These are phyloP conservation scores for Drosophila trapezifrons DNA, from an alignment of 1,140 invertebrate species.

Conservation along the genomic window DNA sequence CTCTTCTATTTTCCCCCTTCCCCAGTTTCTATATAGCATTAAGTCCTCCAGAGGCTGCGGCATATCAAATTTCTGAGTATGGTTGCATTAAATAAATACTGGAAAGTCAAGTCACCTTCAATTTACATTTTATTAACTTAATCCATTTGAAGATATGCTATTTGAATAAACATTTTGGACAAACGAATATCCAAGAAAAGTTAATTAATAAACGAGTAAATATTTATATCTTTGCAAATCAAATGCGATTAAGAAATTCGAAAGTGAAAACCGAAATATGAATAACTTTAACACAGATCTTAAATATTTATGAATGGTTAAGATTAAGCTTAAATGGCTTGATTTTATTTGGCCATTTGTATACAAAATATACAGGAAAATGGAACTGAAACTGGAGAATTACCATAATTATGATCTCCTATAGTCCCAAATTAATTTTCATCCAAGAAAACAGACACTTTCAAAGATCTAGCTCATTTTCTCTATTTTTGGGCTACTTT, in stretches of 20 bases:
- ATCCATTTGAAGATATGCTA: background rate
- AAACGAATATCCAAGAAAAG: background rate
- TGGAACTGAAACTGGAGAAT: background rate
- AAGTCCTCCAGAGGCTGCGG: slow-evolving; percentile 3
- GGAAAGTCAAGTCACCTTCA: background rate
- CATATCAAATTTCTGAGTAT: background rate
- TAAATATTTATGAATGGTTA: background rate
- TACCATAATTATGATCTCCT: slow-evolving; percentile 5
- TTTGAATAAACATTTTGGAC: background rate
- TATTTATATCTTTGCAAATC: background rate
- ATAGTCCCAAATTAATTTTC: background rate
- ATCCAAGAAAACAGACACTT: background rate
- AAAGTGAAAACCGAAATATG: slow-evolving; percentile 3
- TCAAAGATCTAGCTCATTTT: background rate
- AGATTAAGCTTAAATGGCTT: background rate
- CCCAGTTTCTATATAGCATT: slow-evolving; percentile 1
- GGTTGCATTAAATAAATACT: background rate
- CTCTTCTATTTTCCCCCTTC: slow-evolving; percentile 4
- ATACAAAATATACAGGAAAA: background rate
- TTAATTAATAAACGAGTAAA: background rate
- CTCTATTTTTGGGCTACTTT: background rate
- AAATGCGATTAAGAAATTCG: background rate
- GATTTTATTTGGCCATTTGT: background rate
- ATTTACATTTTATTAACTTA: background rate
- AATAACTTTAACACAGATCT: background rate